These are phyloP conservation scores for Achlya flavicornis DNA, from an alignment of 2,888 invertebrate genomes.

Conservation along the genomic window DNA sequence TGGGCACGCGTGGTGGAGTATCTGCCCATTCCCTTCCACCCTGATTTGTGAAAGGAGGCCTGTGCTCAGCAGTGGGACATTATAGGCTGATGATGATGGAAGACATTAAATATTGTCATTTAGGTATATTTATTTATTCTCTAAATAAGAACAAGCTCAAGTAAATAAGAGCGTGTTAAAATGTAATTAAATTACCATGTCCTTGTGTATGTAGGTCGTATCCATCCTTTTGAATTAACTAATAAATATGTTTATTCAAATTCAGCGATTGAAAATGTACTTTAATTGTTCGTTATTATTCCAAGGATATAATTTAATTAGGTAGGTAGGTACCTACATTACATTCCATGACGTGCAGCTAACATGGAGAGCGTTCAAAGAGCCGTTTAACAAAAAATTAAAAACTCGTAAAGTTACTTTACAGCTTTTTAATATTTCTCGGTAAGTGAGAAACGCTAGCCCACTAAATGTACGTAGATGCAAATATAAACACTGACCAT, in stretches of 20 bases:
- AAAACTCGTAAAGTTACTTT: not conserved
- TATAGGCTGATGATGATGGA: no score
- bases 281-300: not conserved
- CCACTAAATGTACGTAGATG: conserved; percentile 24
- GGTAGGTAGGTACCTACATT: not conserved
- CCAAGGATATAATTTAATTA: not conserved
- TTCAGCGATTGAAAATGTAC: not conserved
- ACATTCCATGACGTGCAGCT: conserved; percentile 3
- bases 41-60: no score
- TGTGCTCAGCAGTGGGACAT: no score
- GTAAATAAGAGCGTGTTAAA: no score
- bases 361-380: not conserved
- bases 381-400: conserved; percentile 9
- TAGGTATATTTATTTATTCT: no score
- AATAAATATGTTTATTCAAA: not conserved
- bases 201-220: no score
- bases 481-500: conserved; percentile 28
- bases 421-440: conserved; percentile 12
- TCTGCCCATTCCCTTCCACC: no score
- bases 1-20: no score
- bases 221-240: not conserved
- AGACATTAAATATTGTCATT: no score
- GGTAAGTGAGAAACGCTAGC: conserved; percentile 24
- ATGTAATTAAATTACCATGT: no score
- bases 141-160: no score